Conservation (phyloP, 2,113 vertebrate genomes). For the Cathartes aura region DNA sequence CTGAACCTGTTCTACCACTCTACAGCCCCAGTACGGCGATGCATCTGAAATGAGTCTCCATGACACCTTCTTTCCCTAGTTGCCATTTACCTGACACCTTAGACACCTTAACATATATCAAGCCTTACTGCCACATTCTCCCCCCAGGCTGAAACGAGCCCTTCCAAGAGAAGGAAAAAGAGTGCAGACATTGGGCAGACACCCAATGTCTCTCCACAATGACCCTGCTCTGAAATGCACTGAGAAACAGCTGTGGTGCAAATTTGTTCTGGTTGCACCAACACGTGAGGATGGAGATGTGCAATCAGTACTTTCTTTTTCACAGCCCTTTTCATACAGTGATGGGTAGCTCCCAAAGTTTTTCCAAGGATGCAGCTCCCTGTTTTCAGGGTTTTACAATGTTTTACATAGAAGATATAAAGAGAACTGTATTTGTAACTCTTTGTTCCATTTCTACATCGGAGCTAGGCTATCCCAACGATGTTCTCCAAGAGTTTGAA, state of each 20-base stretch:
- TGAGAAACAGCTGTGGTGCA: not conserved
- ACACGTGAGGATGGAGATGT: fast-evolving
- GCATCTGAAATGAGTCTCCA: too few species aligned
- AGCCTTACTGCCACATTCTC: not conserved
- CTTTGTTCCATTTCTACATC: not conserved
- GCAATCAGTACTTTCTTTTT: too few species aligned
- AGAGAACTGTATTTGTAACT: not conserved
- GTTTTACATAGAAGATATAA: not conserved
- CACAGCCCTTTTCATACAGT: not conserved
- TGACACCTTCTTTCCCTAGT: not conserved
- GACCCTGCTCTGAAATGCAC: not conserved
- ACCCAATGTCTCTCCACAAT: fast-evolving
- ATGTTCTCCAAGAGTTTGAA: not conserved
- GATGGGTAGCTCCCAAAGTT: not conserved
- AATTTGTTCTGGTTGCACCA: fast-evolving
- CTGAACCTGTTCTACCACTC: not conserved
- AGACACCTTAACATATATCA: not conserved
- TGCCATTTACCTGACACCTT: not conserved
- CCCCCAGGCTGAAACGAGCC: not conserved
- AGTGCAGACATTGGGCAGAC: not conserved
- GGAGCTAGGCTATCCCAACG: not conserved
- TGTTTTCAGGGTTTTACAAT: not conserved
- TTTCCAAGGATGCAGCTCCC: not conserved
- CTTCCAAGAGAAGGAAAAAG: not conserved
- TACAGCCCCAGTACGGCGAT: fast-evolving